Base-by-base conservation (phyloP, 2,797 vertebrate species). In the Heterohyrax brucei region DNA sequence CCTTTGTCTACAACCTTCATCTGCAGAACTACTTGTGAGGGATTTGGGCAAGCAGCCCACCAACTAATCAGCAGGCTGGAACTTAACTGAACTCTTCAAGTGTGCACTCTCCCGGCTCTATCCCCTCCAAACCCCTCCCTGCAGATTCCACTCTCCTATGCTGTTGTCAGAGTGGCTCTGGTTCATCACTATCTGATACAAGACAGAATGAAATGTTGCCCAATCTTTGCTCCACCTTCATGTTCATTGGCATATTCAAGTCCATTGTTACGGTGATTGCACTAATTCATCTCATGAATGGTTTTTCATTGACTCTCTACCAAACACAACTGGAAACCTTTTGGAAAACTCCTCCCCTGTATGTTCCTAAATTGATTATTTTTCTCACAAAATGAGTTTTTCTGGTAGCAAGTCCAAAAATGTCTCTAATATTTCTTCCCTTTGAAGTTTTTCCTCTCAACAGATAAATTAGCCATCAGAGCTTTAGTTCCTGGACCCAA, bases 361-460 rank as follows among this genome's bases (percentile, higher is more conserved):
- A 62, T 89, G n/a, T 59, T 94, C 44, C 21, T 68, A 61, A 22
- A 72, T 64, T 68, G 39, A 30, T 72, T 68, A 66, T 39, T 73
- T 16, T 46, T 61, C 33, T 19, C 50, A 86, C 21, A 87, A 33
- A 79, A 44, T 33, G 22, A 18, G 46, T 72, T 83, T 83, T 86
- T 14, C 62, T 91, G 44, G 44, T 62, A 68, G 77, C 77, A 80
- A 50, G 7, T 89, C 26, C 81, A 50, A 53, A 64, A 48, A 50
- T 2, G 10, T 46, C 56, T 39, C 39, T 61, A 77, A 75, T 64
- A 61, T 89, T 72, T 87, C 66, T 92, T 83, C 53, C 62, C 14
- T 61, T 92, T 87, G 75, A 92, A 80, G 93, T 75, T 68, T 82
- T 82, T 68, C 68, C 75, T 77, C 30, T 26, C 0, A 82, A 73